Evolutionary conservation across 2,113 vertebrate genomes (phyloP), one percentile per base, ranked within the genome.

Genomic region (Aegotheles bennettii): DNA sequence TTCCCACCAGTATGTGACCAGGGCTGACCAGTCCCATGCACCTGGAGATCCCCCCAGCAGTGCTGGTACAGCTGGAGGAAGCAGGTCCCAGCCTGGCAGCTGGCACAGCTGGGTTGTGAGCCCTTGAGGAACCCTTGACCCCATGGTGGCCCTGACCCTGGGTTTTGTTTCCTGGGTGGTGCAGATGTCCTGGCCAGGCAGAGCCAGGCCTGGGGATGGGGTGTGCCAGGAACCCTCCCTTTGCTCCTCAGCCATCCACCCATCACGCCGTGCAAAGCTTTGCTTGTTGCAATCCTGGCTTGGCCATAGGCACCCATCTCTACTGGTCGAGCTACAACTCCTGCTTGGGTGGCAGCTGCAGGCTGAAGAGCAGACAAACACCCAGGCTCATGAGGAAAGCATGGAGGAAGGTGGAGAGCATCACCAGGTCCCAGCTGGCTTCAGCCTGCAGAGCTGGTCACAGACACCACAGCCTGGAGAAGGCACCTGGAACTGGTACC

Each of bases 381-480:
- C 15, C 69, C 56, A 74, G n/a, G 47, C 6, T 56, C 7, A 1
- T 21, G 13, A 20, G 45, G 10, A 54, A 71, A 31, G 17, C 65
- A 38, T 0, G 1, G 50, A 35, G 16, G 2, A 12, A 25, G 0
- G 0, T 16, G 47, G 54, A 48, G 63, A 59, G 28, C n/a, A 57
- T 29, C 59, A 43, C 75, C 33, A 60, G 21, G 31, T 24, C 25
- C 16, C 4, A 0, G 1, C 56, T 48, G 74, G 31, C 14, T 63
- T 51, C 50, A 84, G 31, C 45, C 43, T 70, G 43, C 45, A 56
- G 43, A 5, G 15, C 29, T 14, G 25, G 35, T 57, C 54, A 53
- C 42, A 26, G 21, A 10, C 2, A 4, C 19, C 69, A 4, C 25
- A 7, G 64, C 14, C 8, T 71, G 82, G 13, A 75, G 42, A 26